phyloP scores from a whole-genome alignment of 2,113 vertebrate species.

The Heliornis fulica region DNA sequence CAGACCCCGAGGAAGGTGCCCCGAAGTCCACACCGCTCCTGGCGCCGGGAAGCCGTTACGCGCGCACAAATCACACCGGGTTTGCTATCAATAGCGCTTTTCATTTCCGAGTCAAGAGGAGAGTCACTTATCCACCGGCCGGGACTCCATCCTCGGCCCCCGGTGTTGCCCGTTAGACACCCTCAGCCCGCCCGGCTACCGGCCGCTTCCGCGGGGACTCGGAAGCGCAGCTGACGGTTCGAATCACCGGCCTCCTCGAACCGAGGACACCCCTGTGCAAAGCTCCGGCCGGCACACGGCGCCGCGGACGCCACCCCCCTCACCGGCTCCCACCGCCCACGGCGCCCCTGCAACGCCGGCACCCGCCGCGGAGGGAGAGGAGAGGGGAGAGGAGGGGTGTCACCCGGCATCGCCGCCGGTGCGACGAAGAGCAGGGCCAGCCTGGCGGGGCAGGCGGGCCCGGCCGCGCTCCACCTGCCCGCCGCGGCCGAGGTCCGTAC shows the following conservation, averaged over 20 bases:
- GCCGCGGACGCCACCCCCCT: neutral
- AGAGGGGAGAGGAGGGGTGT: no score
- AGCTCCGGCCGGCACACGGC: neutral
- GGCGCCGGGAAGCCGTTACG: neutral
- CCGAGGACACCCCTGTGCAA: neutral
- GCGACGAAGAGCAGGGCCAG: neutral
- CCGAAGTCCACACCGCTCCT: neutral
- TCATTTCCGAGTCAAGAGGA: neutral
- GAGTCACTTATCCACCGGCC: neutral
- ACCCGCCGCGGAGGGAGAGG: neutral
- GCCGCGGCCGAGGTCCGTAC: constrained; percentile 55
- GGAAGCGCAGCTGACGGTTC: neutral
- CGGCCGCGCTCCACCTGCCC: neutral
- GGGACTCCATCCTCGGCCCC: neutral
- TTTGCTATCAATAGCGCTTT: neutral
- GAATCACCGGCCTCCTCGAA: neutral
- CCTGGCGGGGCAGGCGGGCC: neutral
- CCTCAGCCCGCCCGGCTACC: neutral
- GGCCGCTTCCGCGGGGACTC: neutral
- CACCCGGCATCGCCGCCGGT: neutral
- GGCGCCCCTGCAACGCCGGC: neutral
- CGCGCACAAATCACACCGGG: neutral
- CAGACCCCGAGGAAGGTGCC: neutral
- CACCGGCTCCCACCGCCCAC: no score
- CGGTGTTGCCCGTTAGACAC: neutral